Evolutionary conservation across 2,113 vertebrate species (phyloP), one percentile per base, ranked within the genome.

Genomic region (Laterallus jamaicensis): DNA sequence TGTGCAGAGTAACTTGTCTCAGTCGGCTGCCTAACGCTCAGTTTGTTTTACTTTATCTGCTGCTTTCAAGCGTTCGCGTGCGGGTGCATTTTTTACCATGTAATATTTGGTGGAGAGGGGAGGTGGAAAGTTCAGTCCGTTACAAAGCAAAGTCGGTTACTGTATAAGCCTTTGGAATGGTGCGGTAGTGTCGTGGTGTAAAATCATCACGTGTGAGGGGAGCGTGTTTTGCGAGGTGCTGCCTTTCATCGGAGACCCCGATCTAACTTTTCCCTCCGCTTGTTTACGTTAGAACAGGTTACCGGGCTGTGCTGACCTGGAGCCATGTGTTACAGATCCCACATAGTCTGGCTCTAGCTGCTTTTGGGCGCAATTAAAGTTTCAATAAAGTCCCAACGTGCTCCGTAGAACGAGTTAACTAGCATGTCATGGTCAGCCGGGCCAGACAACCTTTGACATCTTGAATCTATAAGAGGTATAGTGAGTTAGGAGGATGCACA

Each of bases 391-490:
- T 97, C 93, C 93, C 96, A 88, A 92, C 52, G 75, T 95, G 90
- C 97, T 96, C 93, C 90, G 92, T 90, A 96, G 96, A 96, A 97
- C 78, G 97, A 98, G 98, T 98, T 99, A 98, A 98, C 98, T 98
- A 97, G 97, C 98, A 98, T 98, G 98, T 98, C 97, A 96, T 98
- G 99, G 98, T 99, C 99, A 98, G 97, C 94, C 97, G 97, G 98
- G 98, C 98, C 98, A 98, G 98, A 97, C 98, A 98, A 99, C 99
- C 99, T 99, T 98, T 99, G 99, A 99, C 99, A 98, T 98, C 97
- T 97, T 96, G 96, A 97, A 97, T 98, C 97, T 98, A 79, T 97
- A 97, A 96, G 97, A 97, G 97, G 96, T 98, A 97, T 96, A 96
- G 96, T 63, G 96, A 98, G 96, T 97, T 96, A 94, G 97, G 97